phyloP scores from a whole-genome alignment of 1,140 invertebrate species.

The Calliopsis andreniformis region DNA sequence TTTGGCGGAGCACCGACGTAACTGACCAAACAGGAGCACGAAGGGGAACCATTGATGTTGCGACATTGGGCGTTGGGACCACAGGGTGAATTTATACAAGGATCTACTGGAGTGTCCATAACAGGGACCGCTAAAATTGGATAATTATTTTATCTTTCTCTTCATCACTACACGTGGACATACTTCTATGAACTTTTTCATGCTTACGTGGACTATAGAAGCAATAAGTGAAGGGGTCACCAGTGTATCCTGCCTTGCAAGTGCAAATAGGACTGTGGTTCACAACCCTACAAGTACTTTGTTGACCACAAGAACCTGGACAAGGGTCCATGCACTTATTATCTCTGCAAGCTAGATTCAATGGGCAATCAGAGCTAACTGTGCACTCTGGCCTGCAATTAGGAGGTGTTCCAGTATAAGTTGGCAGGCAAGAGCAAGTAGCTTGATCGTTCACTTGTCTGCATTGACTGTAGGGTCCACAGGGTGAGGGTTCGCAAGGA shows the following conservation, averaged over 20 bases:
- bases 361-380: conserved; percentile 85
- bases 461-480: conserved; percentile 87
- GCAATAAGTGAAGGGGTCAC: conserved; percentile 84
- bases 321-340: conserved; percentile 87
- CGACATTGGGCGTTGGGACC: conserved; percentile 81
- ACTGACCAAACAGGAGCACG: conserved; percentile 81
- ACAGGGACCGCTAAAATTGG: conserved; percentile 5
- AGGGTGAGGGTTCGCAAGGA: conserved; percentile 88
- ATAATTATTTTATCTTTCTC: background rate
- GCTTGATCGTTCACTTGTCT: conserved; percentile 82
- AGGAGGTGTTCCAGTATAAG: conserved; percentile 84
- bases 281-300: conserved; percentile 86
- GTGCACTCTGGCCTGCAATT: conserved; percentile 86
- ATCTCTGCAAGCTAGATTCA: conserved; percentile 86
- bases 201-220: conserved; percentile 72
- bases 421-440: conserved; percentile 86
- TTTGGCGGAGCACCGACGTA: conserved; percentile 86
- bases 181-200: background rate
- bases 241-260: conserved; percentile 82
- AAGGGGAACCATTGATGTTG: conserved; percentile 71
- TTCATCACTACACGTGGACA: conserved; percentile 1
- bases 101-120: conserved; percentile 56
- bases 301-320: conserved; percentile 85
- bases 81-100: conserved; percentile 85
- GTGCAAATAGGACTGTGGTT: conserved; percentile 88